Base-by-base conservation (phyloP, 2,797 vertebrate species). In the Rhinogobio ventralis region DNA sequence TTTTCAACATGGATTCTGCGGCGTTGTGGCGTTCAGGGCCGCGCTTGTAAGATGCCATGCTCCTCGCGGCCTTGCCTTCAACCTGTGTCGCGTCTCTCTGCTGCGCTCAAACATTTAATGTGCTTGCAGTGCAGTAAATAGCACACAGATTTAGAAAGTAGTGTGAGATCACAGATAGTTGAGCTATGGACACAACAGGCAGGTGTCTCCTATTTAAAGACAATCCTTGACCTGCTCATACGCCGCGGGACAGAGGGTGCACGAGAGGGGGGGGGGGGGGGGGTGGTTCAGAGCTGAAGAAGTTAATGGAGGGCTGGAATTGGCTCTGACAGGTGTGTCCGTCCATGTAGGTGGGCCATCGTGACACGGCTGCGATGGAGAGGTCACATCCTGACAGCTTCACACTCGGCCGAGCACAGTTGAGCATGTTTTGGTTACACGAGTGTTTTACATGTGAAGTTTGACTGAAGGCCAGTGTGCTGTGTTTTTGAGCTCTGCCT, bases 151-250 rank as follows among this genome's bases (percentile, higher is more conserved):
- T 90, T 94, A 91, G 92, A 92, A 90, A 89, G 90, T 78, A 83
- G 89, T 91, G 89, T 89, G 86, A 91, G 90, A 91, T 91, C 84
- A 89, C 85, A 92, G 90, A 87, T 89, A 86, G 88, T 89, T 86
- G 82, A 86, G 87, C 89, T 88, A 87, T 91, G 91, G 86, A 87
- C 90, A 90, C 86, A 93, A 90, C 80, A 87, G 92, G 91, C 93
- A 93, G 93, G 93, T 94, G 93, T 91, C 80, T 89, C 89, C 93
- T 94, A 93, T 94, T 93, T 93, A 90, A 92, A 93, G 92, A 86
- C 79, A 84, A 91, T 91, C 93, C 93, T 94, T 93, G 93, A 94
- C 91, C 92, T 88, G 90, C 78, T 90, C 79, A 72, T 89, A 85
- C 87, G 88, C 84, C 80, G 82, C 82, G 68, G 30, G 75, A 51